A percentile compares a stretch with the other conserved stretches of the same genome.
Evolutionary conservation across 2,888 invertebrate species (phyloP).

Genomic region (Tetragonisca angustula): DNA sequence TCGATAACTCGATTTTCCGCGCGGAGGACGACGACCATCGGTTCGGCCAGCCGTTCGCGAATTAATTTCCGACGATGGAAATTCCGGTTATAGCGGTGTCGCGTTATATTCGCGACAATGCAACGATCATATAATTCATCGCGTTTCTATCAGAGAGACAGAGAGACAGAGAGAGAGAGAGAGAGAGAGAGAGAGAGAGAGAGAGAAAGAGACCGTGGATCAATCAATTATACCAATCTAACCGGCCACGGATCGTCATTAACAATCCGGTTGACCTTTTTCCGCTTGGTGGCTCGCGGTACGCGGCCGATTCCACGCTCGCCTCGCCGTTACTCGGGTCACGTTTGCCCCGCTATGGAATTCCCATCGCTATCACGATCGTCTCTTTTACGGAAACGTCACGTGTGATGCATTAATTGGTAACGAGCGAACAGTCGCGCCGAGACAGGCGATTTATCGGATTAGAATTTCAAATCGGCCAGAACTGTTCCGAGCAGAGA

Average conservation of each 20-base stretch:
- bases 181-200: too few species aligned
- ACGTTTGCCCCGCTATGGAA: not conserved
- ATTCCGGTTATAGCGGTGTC: conserved; percentile 48
- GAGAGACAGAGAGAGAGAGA: too few species aligned
- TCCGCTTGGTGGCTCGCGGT: not conserved
- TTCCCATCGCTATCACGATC: not conserved
- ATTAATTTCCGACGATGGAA: conserved; percentile 55
- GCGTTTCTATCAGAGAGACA: conserved; percentile 15
- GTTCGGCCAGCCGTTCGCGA: conserved; percentile 14
- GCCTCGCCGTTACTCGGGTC: not conserved
- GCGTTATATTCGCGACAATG: conserved; percentile 34
- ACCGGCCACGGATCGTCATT: conserved; percentile 29
- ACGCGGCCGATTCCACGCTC: not conserved
- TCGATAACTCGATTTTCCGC: conserved; percentile 46
- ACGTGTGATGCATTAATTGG: not conserved
- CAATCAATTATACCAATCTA: conserved; percentile 41
- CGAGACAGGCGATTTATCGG: not conserved
- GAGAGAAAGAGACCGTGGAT: not conserved
- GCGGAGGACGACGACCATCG: conserved; percentile 4
- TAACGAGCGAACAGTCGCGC: not conserved
- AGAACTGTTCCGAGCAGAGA: not conserved
- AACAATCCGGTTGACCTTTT: conserved; percentile 38
- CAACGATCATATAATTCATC: conserved; percentile 39
- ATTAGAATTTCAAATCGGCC: not conserved
- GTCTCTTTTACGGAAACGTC: not conserved